A percentile compares a stretch with the other conserved stretches of the same genome.
phyloP scores from a whole-genome alignment of 2,113 vertebrate genomes.

The Tachuris rubrigastra region DNA sequence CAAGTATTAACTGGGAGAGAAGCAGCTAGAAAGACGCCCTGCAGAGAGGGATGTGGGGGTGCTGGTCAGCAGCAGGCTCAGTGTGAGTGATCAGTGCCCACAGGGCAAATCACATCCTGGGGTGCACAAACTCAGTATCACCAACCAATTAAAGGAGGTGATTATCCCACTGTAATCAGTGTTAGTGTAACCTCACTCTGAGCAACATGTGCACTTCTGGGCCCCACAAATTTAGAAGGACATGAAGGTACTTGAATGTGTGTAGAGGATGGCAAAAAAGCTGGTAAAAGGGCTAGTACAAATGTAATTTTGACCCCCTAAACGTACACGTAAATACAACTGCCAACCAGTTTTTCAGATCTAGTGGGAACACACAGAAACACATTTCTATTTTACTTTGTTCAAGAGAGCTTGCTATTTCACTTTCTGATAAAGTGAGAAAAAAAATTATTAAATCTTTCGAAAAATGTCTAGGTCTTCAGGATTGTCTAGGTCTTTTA shows the following conservation, averaged over 20 bases:
- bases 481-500: background rate
- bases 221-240: background rate
- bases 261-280: background rate
- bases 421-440: background rate
- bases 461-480: background rate
- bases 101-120: background rate
- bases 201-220: background rate
- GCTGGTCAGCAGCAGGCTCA: background rate
- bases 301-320: background rate
- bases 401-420: background rate
- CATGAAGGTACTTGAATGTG: background rate
- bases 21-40: background rate
- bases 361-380: background rate
- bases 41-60: background rate
- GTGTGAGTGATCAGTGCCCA: background rate
- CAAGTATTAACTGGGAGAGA: background rate
- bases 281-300: background rate
- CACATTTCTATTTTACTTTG: background rate
- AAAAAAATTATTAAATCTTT: background rate
- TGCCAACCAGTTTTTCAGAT: background rate
- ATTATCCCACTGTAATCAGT: background rate
- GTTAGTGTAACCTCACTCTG: accelerated
- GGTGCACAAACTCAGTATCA: background rate
- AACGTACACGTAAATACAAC: background rate
- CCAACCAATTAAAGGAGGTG: accelerated